These are phyloP conservation scores for Vidua macroura DNA, from an alignment of 2,113 vertebrate species.

Conservation along the genomic window DNA sequence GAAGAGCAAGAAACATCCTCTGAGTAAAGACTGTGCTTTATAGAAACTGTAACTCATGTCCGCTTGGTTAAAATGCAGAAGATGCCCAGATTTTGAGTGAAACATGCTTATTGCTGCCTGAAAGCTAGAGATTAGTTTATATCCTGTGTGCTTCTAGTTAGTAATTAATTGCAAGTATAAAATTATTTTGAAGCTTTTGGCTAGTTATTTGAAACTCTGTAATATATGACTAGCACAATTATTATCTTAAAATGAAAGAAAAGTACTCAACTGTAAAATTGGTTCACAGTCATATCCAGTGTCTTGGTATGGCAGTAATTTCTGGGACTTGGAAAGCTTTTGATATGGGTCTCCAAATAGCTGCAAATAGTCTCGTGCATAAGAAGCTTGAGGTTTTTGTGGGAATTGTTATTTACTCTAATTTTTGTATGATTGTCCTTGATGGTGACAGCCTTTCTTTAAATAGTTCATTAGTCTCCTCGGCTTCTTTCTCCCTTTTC, in stretches of 20 bases:
- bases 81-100: not conserved
- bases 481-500: not conserved
- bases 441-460: not conserved
- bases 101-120: not conserved
- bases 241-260: not conserved
- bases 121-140: not conserved
- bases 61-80: not conserved
- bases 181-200: not conserved
- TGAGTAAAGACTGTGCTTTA: not conserved
- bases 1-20: not conserved
- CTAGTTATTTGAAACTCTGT: not conserved
- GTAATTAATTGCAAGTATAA: not conserved
- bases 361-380: not conserved
- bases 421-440: not conserved
- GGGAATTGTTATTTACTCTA: not conserved
- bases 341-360: not conserved
- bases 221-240: not conserved
- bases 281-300: not conserved
- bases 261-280: not conserved
- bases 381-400: not conserved
- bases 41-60: not conserved
- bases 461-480: not conserved
- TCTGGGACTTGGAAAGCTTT: conserved; percentile 6
- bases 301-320: not conserved
- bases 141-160: not conserved